phyloP scores from a whole-genome alignment of 30 jellyfish, hydroid and myxozoan genomes.

The Sanderia malayensis region DNA sequence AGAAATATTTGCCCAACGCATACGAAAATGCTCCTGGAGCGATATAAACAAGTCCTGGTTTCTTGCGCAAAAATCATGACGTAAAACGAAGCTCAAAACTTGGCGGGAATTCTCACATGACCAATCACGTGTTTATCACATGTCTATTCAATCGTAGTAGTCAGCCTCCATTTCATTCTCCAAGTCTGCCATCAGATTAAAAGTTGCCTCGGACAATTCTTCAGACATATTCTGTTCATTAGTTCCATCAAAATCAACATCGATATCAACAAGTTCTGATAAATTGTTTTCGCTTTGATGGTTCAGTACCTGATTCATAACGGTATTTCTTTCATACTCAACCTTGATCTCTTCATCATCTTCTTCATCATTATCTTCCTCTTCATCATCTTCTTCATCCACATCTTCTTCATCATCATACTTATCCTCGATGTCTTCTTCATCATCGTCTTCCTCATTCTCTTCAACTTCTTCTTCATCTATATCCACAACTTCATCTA shows the following conservation, averaged over 20 bases:
- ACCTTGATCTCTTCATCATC: constrained; percentile 11
- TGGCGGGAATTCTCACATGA: too few relatives aligned
- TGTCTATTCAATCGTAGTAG: constrained; percentile 6
- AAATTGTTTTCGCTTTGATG: constrained; percentile 6
- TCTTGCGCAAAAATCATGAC: too few relatives aligned
- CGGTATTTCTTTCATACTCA: background rate
- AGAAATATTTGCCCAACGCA: too few relatives aligned
- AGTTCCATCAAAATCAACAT: constrained; percentile 48
- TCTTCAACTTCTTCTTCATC: constrained; percentile 15
- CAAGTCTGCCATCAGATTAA: constrained; percentile 71
- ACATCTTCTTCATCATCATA: background rate
- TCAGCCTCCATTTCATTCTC: constrained; percentile 55
- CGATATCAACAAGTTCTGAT: constrained; percentile 28
- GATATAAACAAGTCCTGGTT: too few relatives aligned
- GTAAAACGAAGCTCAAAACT: too few relatives aligned
- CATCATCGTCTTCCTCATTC: constrained; percentile 38
- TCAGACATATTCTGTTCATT: constrained; percentile 53
- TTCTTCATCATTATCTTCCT: background rate
- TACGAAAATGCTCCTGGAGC: too few relatives aligned
- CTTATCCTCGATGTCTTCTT: background rate
- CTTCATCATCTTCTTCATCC: background rate
- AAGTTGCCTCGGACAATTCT: constrained; percentile 69
- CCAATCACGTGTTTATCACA: too few relatives aligned
- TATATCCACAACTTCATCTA: constrained; percentile 19
- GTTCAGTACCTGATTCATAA: constrained; percentile 5